phyloP scores from a whole-genome alignment of 2,797 vertebrate genomes.

The Catharus ustulatus region DNA sequence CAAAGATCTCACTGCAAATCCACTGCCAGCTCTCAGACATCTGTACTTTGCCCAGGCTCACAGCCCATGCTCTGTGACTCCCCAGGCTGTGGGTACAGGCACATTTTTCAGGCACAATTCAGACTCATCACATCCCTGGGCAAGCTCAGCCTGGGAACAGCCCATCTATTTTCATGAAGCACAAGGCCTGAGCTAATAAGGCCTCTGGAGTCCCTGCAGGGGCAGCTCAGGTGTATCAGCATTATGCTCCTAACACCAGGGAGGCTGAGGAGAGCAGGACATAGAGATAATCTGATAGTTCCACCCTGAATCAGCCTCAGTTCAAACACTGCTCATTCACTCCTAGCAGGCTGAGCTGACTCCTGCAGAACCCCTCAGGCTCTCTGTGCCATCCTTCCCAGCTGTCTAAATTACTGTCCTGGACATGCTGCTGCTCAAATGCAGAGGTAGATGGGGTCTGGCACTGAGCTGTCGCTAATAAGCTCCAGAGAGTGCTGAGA shows the following conservation, averaged over 20 bases:
- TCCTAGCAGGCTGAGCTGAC: not conserved
- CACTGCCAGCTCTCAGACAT: not conserved
- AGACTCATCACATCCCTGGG: not conserved
- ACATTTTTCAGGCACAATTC: not conserved
- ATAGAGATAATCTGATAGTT: not conserved
- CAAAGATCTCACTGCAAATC: not conserved
- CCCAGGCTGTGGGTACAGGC: not conserved
- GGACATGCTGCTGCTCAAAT: slow-evolving; percentile 1
- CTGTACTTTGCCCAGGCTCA: not conserved
- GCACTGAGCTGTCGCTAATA: slow-evolving; percentile 48
- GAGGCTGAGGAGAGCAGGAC: not conserved
- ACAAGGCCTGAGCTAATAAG: not conserved
- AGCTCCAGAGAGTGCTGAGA: slow-evolving; percentile 31
- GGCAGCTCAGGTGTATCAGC: not conserved
- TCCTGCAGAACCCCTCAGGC: slow-evolving; percentile 43
- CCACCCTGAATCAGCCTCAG: not conserved
- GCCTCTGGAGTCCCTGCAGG: not conserved
- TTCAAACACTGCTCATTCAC: not conserved
- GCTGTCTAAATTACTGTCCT: slow-evolving; percentile 23
- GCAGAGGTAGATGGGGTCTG: slow-evolving; percentile 30
- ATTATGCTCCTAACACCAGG: not conserved
- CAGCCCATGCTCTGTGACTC: not conserved
- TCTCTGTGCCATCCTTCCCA: not conserved
- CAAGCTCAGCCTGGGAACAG: not conserved
- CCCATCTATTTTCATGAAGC: not conserved